Evolutionary conservation across 2,113 vertebrate genomes (phyloP), one percentile per base, ranked within the genome.

Genomic region (Penelope pileata): DNA sequence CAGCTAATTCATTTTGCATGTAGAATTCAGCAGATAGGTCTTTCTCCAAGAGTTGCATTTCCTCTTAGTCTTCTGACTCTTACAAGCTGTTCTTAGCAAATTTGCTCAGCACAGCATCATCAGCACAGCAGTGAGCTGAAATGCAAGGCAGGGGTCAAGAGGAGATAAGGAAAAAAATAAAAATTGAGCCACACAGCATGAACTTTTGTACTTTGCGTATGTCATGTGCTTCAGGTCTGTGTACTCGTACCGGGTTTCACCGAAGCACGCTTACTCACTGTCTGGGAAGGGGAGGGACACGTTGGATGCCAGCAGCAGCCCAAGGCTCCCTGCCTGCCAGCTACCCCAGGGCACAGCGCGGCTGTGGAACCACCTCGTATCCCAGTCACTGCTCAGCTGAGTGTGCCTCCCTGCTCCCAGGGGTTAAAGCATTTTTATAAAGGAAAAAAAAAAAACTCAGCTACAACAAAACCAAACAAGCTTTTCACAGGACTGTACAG

Each of bases 131-230:
- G 24, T 8, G 30, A 36, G 18, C 16, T 30, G 51, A 83, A 47
- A 66, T 0, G 2, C 45, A 4, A 5, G 10, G 47, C 42, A 18
- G 0, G 3, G 51, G 9, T 24, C 3, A 3, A 36, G 68, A 29
- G 75, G 45, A 12, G 11, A 60, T 83, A 36, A 4, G 14, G 47
- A 79, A 38, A 12, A 6, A 77, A 23, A 36, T 12, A 17, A 79
- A 75, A 80, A 53, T 2, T n/a, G 3, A 69, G 67, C 42, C 63
- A 48, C 7, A 17, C 17, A 36, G 45, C 43, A 21, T 89, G 78
- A 91, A 64, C 68, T 70, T 36, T 32, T 83, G 75, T 59, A 5
- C 54, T 59, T 32, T 8, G 67, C 9, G 43, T 10, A 30, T 1
- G 0, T 48, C 63, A 10, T 3, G 72, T 70, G 60, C 78, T 62